Conservation (phyloP, 2,797 vertebrate genomes). For the Rhabdomys pumilio region DNA sequence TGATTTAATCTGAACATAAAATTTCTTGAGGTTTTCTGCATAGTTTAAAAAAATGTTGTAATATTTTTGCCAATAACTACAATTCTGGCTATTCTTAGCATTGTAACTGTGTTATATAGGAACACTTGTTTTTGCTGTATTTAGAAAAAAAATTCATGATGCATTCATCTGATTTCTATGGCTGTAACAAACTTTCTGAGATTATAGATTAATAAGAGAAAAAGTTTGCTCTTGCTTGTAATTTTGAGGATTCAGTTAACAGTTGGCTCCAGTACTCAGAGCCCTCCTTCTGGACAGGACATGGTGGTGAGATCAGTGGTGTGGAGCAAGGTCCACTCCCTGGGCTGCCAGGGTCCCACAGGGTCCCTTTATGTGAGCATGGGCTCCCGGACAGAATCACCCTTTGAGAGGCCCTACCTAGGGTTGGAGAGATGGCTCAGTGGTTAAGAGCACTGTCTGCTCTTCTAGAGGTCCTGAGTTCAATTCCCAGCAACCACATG, state of each 20-base stretch:
- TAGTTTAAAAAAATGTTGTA: not conserved
- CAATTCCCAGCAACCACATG: no score
- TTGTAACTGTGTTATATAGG: not conserved
- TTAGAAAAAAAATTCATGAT: not conserved
- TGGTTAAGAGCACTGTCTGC: no score
- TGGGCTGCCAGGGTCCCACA: not conserved
- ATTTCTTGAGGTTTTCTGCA: conserved; percentile 18
- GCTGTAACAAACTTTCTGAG: not conserved
- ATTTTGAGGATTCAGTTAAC: not conserved
- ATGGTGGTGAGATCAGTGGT: fast-evolving
- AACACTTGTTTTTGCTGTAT: not conserved
- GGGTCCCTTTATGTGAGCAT: not conserved
- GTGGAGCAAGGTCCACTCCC: not conserved
- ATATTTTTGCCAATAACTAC: conserved; percentile 30
- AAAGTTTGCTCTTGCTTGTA: not conserved
- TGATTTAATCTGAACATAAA: conserved; percentile 25
- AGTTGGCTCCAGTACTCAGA: not conserved
- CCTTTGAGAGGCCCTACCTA: not conserved
- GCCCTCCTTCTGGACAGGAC: not conserved
- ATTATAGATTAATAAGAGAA: not conserved
- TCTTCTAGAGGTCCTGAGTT: no score
- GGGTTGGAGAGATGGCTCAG: no score
- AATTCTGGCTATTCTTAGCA: not conserved
- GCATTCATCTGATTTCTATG: not conserved
- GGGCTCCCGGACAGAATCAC: not conserved